These are phyloP conservation scores for Ctena decussata DNA, from an alignment of 2,888 invertebrate genomes.

Conservation along the genomic window DNA sequence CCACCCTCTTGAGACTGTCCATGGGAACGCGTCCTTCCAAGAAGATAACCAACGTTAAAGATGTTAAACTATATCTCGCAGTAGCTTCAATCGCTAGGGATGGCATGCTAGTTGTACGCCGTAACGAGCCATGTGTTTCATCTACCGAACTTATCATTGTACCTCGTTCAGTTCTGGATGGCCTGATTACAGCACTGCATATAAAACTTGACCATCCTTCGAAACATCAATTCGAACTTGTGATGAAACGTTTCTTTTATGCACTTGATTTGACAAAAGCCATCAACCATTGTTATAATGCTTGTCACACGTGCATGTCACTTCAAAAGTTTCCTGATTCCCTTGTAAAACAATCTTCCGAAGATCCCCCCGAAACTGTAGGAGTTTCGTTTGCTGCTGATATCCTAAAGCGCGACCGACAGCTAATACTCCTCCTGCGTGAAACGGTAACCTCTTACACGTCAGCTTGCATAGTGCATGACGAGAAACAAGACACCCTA, in stretches of 20 bases:
- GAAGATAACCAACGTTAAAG: slow-evolving; percentile 65
- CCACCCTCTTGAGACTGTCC: slow-evolving; percentile 61
- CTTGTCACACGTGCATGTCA: slow-evolving; percentile 67
- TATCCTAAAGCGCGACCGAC: slow-evolving; percentile 61
- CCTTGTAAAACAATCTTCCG: slow-evolving; percentile 56
- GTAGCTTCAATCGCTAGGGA: slow-evolving; percentile 62
- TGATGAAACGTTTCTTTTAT: slow-evolving; percentile 63
- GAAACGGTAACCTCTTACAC: slow-evolving; percentile 57
- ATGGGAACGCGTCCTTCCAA: slow-evolving; percentile 68
- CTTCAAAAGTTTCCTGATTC: slow-evolving; percentile 50
- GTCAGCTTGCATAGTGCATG: too few relatives aligned
- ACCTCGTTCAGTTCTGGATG: slow-evolving; percentile 60
- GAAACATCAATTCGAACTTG: slow-evolving; percentile 58
- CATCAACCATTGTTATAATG: slow-evolving; percentile 24
- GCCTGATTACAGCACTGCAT: slow-evolving; percentile 63
- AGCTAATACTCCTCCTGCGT: slow-evolving; percentile 53
- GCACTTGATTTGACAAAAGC: slow-evolving; percentile 55
- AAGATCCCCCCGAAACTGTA: slow-evolving; percentile 54
- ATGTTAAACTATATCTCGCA: slow-evolving; percentile 63
- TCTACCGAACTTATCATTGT: slow-evolving; percentile 59
- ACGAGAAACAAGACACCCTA: slow-evolving; percentile 45
- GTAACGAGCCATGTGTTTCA: slow-evolving; percentile 32
- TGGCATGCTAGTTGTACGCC: slow-evolving; percentile 58
- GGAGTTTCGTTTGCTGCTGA: slow-evolving; percentile 70
- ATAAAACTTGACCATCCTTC: slow-evolving; percentile 62